A percentile compares a stretch with the other conserved stretches of the same genome.
These are phyloP conservation scores for Zaprionus ornatus DNA, from an alignment of 1,140 invertebrate genomes.

Conservation along the genomic window DNA sequence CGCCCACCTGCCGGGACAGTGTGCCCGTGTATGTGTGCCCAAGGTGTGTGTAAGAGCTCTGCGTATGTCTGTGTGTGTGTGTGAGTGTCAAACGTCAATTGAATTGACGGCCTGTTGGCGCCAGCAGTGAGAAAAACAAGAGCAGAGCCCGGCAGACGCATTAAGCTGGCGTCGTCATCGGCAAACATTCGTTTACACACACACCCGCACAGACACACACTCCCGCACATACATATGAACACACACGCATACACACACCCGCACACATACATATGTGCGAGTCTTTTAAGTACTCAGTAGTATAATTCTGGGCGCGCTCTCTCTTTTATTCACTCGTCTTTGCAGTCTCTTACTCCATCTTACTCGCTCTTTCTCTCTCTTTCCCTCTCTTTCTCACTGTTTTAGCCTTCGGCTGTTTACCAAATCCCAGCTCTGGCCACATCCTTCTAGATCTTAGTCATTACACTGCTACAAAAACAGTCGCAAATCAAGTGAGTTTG, in stretches of 20 bases:
- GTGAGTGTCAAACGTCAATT: conserved; percentile 39
- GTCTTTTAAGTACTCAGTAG: conserved; percentile 12
- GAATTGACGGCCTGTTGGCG: conserved; percentile 51
- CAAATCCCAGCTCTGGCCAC: not conserved
- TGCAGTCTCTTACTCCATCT: not conserved
- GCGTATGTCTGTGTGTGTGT: not conserved
- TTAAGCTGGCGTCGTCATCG: conserved; percentile 35
- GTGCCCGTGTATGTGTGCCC: not conserved
- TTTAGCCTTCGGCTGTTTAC: not conserved
- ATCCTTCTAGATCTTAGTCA: not conserved
- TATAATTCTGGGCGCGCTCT: not conserved
- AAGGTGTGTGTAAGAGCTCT: not conserved
- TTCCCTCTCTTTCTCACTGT: not conserved
- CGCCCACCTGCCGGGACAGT: not conserved
- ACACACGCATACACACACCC: not conserved
- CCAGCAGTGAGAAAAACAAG: conserved; percentile 38
- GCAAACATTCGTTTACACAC: not conserved
- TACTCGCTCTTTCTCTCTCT: not conserved
- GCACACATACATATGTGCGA: conserved; percentile 7
- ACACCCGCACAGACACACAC: not conserved
- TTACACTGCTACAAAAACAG: conserved; percentile 5
- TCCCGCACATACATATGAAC: not conserved
- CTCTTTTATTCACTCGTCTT: not conserved
- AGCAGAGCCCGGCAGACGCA: conserved; percentile 28
- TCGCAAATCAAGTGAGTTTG: not conserved